A percentile compares a stretch with the other conserved stretches of the same genome.
These are phyloP conservation scores for Cylas formicarius DNA, from an alignment of 1,140 invertebrate species.

Conservation along the genomic window DNA sequence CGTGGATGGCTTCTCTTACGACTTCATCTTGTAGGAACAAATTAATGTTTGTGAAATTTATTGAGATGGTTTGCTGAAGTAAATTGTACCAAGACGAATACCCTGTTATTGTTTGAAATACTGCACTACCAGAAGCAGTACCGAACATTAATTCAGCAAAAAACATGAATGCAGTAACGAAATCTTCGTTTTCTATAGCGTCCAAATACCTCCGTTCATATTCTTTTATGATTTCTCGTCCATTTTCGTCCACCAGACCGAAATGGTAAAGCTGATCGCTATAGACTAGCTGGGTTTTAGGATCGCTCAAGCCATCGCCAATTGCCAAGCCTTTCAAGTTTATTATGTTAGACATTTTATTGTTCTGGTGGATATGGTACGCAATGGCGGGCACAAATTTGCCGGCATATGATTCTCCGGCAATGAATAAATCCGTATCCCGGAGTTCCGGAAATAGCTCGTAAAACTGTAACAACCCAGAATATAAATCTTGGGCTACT, in stretches of 20 bases:
- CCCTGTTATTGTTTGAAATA: slow-evolving; percentile 36
- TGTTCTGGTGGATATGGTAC: slow-evolving; percentile 64
- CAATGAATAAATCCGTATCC: slow-evolving; percentile 61
- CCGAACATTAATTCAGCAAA: no score
- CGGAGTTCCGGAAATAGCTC: slow-evolving; percentile 61
- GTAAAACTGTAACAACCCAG: slow-evolving; percentile 62
- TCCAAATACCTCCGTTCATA: neutral
- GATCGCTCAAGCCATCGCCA: slow-evolving; percentile 77
- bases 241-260: slow-evolving; percentile 62
- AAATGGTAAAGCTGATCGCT: slow-evolving; percentile 63
- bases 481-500: slow-evolving; percentile 58
- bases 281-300: slow-evolving; percentile 66
- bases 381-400: slow-evolving; percentile 71
- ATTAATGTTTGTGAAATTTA: no score
- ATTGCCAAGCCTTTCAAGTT: slow-evolving; percentile 71
- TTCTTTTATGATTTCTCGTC: slow-evolving; percentile 48
- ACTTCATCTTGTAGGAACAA: no score
- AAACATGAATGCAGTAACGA: slow-evolving; percentile 5
- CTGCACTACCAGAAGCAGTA: no score
- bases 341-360: slow-evolving; percentile 50
- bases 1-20: slow-evolving; percentile 44
- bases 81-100: slow-evolving; percentile 9
- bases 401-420: slow-evolving; percentile 81
- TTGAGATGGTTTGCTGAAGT: neutral
- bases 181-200: slow-evolving; percentile 11